phyloP scores from a whole-genome alignment of 2,113 vertebrate species.

The Lathamus discolor region DNA sequence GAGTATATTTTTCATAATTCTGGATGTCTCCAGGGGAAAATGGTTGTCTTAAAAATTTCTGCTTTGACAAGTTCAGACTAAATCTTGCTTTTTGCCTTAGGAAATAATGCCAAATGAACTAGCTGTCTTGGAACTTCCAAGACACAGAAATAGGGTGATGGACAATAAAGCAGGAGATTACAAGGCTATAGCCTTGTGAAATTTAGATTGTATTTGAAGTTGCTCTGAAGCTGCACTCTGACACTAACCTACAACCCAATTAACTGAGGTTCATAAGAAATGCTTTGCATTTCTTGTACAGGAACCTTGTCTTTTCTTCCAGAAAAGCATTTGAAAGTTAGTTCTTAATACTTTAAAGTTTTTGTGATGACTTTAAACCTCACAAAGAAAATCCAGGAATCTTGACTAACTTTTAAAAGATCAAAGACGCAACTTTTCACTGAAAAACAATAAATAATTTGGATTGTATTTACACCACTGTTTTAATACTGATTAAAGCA shows the following conservation, averaged over 20 bases:
- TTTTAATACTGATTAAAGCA: background rate
- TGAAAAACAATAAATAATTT: slow-evolving; percentile 4
- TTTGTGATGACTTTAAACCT: background rate
- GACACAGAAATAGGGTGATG: background rate
- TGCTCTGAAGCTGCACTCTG: background rate
- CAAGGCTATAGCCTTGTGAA: background rate
- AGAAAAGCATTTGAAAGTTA: background rate
- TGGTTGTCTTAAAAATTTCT: background rate
- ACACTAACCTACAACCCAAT: background rate
- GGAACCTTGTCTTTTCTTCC: background rate
- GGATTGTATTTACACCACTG: background rate
- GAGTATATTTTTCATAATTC: background rate
- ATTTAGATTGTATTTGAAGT: background rate
- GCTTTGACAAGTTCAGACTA: slow-evolving; percentile 1
- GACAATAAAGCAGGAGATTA: background rate
- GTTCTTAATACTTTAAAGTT: background rate
- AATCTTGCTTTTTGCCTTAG: background rate
- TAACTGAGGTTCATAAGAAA: background rate
- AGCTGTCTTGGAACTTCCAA: background rate
- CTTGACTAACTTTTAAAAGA: background rate
- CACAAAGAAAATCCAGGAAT: background rate
- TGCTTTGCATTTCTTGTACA: background rate
- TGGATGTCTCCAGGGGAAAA: background rate
- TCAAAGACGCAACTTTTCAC: background rate
- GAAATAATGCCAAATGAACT: background rate